A percentile compares a stretch with the other conserved stretches of the same genome.
These are phyloP conservation scores for Drosophila erecta DNA, from an alignment of 1,140 invertebrate genomes.

Conservation along the genomic window DNA sequence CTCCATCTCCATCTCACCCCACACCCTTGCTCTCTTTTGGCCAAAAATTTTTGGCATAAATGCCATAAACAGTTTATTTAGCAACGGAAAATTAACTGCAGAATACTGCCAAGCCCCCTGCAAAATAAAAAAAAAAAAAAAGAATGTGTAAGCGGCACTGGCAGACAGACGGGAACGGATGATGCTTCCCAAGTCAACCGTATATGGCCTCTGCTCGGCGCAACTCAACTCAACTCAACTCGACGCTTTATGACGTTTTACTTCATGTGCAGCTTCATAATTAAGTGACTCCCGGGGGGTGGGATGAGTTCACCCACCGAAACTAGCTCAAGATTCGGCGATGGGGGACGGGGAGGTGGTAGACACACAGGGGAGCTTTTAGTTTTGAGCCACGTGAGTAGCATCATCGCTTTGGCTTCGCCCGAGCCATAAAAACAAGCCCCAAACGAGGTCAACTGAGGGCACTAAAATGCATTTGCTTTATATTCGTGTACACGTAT, in stretches of 20 bases:
- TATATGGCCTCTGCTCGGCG: conserved; percentile 11
- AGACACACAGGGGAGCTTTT: conserved; percentile 72
- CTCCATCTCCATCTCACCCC: background rate
- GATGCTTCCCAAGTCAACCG: conserved; percentile 64
- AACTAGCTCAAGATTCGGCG: conserved; percentile 23
- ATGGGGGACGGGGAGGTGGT: background rate
- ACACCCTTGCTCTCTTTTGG: conserved; percentile 20
- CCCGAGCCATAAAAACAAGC: conserved; percentile 71
- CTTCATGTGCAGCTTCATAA: conserved; percentile 82
- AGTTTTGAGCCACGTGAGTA: conserved; percentile 80
- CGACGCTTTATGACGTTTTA: conserved; percentile 81
- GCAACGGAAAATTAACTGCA: conserved; percentile 83
- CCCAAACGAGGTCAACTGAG: conserved; percentile 78
- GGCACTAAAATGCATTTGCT: conserved; percentile 77
- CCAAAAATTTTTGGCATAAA: conserved; percentile 83
- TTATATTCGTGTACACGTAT: conserved; percentile 24
- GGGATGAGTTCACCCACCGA: background rate
- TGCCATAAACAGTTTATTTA: conserved; percentile 84
- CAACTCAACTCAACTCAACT: conserved; percentile 69
- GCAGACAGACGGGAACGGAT: conserved; percentile 54
- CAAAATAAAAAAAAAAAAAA: conserved; percentile 31
- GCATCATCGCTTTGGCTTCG: conserved; percentile 69
- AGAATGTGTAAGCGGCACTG: conserved; percentile 35
- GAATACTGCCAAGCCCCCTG: conserved; percentile 54
- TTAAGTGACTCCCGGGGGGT: conserved; percentile 67